These are phyloP conservation scores for Sebastes aleutianus DNA, from an alignment of 2,797 vertebrate species.

Conservation along the genomic window DNA sequence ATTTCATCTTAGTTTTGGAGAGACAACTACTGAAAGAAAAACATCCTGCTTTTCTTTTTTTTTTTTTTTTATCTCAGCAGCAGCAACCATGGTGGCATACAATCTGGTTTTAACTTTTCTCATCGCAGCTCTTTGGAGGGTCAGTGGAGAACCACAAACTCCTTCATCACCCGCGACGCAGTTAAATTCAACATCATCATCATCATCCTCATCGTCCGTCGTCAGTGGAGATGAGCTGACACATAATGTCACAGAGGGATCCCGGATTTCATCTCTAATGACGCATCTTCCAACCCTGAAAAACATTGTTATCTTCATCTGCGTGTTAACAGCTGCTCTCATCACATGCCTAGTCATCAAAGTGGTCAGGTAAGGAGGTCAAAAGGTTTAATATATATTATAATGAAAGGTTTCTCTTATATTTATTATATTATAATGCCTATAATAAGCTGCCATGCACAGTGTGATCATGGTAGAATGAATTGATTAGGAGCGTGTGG, in stretches of 20 bases:
- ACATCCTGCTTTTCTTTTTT: background rate
- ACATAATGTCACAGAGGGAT: slow-evolving; percentile 73
- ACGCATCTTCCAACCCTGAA: slow-evolving; percentile 90
- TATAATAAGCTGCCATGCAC: background rate
- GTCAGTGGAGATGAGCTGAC: slow-evolving; percentile 16
- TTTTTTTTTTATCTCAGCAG: slow-evolving; percentile 1
- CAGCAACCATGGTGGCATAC: slow-evolving; percentile 44
- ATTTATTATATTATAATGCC: background rate
- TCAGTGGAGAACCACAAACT: slow-evolving; percentile 51
- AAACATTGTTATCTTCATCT: slow-evolving; percentile 87
- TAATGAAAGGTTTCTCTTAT: background rate
- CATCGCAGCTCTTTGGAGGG: slow-evolving; percentile 58
- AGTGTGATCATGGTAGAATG: background rate
- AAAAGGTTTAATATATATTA: background rate
- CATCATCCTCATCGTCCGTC: slow-evolving; percentile 42
- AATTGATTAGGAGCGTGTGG: slow-evolving; percentile 26
- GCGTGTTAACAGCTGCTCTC: slow-evolving; percentile 85
- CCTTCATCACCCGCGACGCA: slow-evolving; percentile 58
- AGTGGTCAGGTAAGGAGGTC: slow-evolving; percentile 85
- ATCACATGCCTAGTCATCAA: slow-evolving; percentile 89
- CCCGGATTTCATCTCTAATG: slow-evolving; percentile 82
- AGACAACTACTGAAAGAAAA: background rate
- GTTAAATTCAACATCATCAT: slow-evolving; percentile 55
- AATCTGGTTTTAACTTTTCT: slow-evolving; percentile 58
- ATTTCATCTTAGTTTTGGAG: slow-evolving; percentile 13